Conservation (phyloP, 2,888 invertebrate genomes). For the Andrena camellia region DNA sequence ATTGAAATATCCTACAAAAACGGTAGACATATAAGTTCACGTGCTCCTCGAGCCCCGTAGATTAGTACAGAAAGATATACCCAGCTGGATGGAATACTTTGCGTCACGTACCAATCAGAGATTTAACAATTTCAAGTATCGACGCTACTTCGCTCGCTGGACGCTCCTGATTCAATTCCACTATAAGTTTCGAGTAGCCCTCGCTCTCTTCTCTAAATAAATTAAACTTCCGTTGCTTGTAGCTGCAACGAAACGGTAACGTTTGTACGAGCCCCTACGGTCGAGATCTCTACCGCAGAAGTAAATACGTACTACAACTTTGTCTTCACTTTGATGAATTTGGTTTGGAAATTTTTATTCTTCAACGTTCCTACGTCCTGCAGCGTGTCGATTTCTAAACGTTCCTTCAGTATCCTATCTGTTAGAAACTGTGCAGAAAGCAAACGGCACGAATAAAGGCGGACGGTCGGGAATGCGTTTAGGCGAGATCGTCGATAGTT, state of each 20-base stretch:
- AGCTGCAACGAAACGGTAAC: slow-evolving; percentile 88
- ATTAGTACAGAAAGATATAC: neutral
- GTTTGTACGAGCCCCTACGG: neutral
- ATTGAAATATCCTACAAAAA: slow-evolving; percentile 96
- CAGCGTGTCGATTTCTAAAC: slow-evolving; percentile 96
- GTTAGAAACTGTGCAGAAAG: slow-evolving; percentile 88
- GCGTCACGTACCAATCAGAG: slow-evolving; percentile 92
- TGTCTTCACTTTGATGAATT: slow-evolving; percentile 99
- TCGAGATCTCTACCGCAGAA: neutral
- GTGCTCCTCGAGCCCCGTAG: no score
- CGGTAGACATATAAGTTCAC: slow-evolving; percentile 19
- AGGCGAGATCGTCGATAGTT: neutral
- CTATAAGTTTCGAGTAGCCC: slow-evolving; percentile 98
- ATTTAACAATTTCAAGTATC: slow-evolving; percentile 95
- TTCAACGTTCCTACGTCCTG: slow-evolving; percentile 96
- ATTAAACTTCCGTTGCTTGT: slow-evolving; percentile 99
- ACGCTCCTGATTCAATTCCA: slow-evolving; percentile 95
- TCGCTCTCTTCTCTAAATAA: slow-evolving; percentile 99
- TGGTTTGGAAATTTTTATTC: slow-evolving; percentile 95
- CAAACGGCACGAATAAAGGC: slow-evolving; percentile 37
- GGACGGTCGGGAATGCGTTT: slow-evolving; percentile 4
- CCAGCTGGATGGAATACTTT: neutral
- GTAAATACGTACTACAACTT: slow-evolving; percentile 95
- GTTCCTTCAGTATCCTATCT: slow-evolving; percentile 95
- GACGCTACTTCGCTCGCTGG: slow-evolving; percentile 88